Conservation (phyloP, 2,797 vertebrate genomes). For the Diglossa cyanea region DNA sequence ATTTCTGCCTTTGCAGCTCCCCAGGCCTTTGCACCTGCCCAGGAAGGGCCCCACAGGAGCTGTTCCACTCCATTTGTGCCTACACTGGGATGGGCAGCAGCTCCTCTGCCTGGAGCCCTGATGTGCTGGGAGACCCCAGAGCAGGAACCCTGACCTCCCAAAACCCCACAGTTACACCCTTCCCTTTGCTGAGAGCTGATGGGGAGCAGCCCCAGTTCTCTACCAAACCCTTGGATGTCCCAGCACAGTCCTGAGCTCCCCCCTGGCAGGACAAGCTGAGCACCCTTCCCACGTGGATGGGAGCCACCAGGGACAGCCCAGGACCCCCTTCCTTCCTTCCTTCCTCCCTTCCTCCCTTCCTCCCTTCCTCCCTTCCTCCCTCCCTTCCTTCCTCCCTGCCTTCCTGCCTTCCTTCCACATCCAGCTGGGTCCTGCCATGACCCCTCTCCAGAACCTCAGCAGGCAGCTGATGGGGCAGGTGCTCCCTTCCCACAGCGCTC, state of each 20-base stretch:
- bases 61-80: background rate
- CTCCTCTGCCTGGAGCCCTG: background rate
- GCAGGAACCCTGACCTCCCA: background rate
- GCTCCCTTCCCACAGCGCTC: background rate
- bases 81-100: background rate
- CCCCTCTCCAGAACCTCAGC: accelerated
- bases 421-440: background rate
- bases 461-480: background rate
- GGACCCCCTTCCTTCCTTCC: background rate
- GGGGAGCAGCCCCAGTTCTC: background rate
- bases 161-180: accelerated
- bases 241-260: accelerated
- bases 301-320: background rate
- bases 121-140: background rate
- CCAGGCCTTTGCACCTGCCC: background rate
- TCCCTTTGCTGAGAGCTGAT: background rate
- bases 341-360: too few relatives aligned
- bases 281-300: accelerated
- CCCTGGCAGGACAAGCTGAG: background rate
- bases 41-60: background rate
- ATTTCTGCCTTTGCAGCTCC: background rate
- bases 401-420: too few relatives aligned
- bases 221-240: background rate
- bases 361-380: too few relatives aligned
- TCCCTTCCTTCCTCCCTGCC: too few relatives aligned